Base-by-base conservation (phyloP, 2,888 invertebrate species). In the Ochlodes sylvanus region DNA sequence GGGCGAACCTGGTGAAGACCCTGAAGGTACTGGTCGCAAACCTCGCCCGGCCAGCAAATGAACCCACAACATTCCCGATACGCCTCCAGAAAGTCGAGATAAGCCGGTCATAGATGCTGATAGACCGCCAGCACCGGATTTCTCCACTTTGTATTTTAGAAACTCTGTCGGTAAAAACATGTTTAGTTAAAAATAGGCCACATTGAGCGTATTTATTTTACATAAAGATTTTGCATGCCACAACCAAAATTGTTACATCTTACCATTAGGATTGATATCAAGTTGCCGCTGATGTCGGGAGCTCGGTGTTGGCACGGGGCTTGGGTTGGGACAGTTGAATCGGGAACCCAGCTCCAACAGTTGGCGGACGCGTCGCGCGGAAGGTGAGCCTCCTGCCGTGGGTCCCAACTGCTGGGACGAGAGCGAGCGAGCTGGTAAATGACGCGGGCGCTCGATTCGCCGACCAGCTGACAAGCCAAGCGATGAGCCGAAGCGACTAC, bases 31-130 rank as follows among this genome's bases (percentile, higher is more conserved):
- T 19, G 97, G 96, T 77, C 98, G 94, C 14, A 98, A 93, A 7
- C 98, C 98, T 72, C 98, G 95, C 1, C 98, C 98, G 1, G 98
- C 98, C 52, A 98, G 87, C 63, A 98, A 90, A 83, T 98, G 98
- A 15, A 98, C 97, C 97, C 98, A 98, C 6, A 98, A 92, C 94
- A 98, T 96, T 7, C 98, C 98, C 63, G 97, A 98, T 14, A 97
- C 95, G 0, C 95, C 93, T 71, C 87, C 93, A 54, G 92, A 83
- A 1, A 93, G 77, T 1, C 94, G 90, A 0, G 94, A 92, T 38
- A 94, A 75, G 12, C 94, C 94, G 0, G 94, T 93, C 86, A 94
- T 94, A 56, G 94, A 95, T 54, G 93, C 94, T 63, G 95, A 95
- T 55, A 94, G 90, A 15, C 94, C 94, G 21, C 94, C 88, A 1